phyloP scores from a whole-genome alignment of 2,797 vertebrate genomes.

The Hippopotamyrus pictus region DNA sequence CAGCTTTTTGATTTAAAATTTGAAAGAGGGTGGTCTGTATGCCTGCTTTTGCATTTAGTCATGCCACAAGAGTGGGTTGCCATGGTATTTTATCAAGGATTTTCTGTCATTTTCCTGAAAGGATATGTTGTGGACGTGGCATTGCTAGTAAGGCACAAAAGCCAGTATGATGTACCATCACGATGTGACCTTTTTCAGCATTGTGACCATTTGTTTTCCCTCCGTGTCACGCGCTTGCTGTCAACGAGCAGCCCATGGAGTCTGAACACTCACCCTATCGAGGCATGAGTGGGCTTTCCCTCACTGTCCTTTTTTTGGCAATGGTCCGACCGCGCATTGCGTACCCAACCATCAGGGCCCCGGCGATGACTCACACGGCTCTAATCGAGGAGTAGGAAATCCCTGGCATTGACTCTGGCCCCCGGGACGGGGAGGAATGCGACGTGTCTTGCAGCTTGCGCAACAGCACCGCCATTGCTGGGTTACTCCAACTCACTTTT shows the following conservation, averaged over 20 bases:
- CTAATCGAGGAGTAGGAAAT: background rate
- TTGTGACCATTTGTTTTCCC: too few species aligned
- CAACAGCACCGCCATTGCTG: background rate
- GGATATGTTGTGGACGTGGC: background rate
- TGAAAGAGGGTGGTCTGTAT: background rate
- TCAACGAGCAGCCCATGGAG: background rate
- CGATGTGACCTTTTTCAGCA: background rate
- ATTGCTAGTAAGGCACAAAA: background rate
- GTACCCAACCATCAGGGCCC: background rate
- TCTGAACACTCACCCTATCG: background rate
- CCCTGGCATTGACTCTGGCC: background rate
- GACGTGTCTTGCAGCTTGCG: background rate
- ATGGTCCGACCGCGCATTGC: background rate
- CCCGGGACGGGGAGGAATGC: too few species aligned
- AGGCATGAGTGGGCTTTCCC: background rate
- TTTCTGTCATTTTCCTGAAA: background rate
- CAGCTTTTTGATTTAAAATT: background rate
- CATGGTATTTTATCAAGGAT: background rate
- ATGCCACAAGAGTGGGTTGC: background rate
- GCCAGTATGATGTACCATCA: background rate
- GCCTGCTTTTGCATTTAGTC: background rate
- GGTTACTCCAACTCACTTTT: background rate
- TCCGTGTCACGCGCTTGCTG: background rate
- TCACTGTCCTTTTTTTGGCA: background rate
- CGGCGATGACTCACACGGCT: background rate